Conservation (phyloP, 2,113 vertebrate genomes). For the Corythoichthys intestinalis region DNA sequence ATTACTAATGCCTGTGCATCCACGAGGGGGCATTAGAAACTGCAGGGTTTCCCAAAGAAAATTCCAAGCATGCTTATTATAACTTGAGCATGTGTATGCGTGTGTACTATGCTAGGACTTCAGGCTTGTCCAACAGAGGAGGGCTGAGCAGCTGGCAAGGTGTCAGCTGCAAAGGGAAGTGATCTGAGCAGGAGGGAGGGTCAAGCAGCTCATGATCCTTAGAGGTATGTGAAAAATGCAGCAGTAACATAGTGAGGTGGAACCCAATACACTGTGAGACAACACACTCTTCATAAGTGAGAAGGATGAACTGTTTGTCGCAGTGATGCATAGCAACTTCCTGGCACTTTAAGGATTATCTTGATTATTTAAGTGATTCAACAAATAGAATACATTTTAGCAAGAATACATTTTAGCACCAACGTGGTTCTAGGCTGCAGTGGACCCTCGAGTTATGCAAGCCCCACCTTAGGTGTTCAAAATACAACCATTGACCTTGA, state of each 20-base stretch:
- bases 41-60: background rate
- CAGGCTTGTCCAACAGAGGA: constrained; percentile 41
- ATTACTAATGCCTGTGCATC: background rate
- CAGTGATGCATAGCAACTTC: background rate
- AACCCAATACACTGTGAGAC: constrained; percentile 24
- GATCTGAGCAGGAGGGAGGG: constrained; percentile 54
- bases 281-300: background rate
- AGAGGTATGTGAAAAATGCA: constrained; percentile 46
- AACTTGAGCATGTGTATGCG: constrained; percentile 24
- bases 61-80: constrained; percentile 34
- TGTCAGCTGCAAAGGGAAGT: constrained; percentile 60
- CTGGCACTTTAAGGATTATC: background rate
- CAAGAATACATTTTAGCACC: no score
- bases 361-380: no score
- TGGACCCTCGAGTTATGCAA: no score
- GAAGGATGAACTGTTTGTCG: background rate
- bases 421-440: no score
- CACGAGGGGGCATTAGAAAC: constrained; percentile 40
- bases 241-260: constrained; percentile 15
- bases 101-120: constrained; percentile 46
- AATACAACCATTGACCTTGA: no score
- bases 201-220: constrained; percentile 35
- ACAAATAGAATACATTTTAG: no score
- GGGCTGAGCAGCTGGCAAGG: constrained; percentile 54
- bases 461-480: no score